A percentile compares a stretch with the other conserved stretches of the same genome.
Conservation (phyloP, 2,113 vertebrate genomes). For the Lethenteron camtschaticum region DNA sequence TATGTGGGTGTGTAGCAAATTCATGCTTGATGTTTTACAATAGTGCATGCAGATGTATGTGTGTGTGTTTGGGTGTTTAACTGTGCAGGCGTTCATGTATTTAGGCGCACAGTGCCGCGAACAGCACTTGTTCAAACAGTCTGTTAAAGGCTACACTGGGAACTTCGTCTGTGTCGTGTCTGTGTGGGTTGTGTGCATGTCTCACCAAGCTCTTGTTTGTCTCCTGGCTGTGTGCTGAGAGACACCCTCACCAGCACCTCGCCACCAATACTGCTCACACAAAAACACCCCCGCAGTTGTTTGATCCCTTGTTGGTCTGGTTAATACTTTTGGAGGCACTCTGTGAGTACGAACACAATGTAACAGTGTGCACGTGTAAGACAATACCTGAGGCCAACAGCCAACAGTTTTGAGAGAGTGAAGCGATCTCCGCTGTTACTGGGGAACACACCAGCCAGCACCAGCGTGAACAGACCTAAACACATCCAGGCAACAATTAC, state of each 20-base stretch:
- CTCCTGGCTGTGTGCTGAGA: not conserved
- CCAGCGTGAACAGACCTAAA: slow-evolving; percentile 71
- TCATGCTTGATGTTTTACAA: no score
- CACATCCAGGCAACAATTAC: not conserved
- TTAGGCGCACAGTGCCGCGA: no score
- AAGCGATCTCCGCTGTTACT: slow-evolving; percentile 90
- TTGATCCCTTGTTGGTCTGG: not conserved
- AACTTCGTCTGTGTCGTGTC: no score
- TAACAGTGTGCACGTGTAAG: no score
- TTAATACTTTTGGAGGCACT: not conserved
- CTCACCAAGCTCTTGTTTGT: slow-evolving; percentile 2
- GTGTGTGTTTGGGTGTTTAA: no score
- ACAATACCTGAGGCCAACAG: slow-evolving; percentile 58
- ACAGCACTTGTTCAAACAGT: no score
- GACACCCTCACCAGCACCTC: slow-evolving; percentile 71
- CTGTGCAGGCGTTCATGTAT: no score
- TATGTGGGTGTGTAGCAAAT: no score
- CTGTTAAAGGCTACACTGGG: no score
- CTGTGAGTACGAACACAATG: no score
- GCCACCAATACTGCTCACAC: slow-evolving; percentile 48
- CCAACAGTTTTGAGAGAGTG: slow-evolving; percentile 73
- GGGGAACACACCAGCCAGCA: slow-evolving; percentile 72
- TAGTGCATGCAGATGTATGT: no score
- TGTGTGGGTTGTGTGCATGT: no score
- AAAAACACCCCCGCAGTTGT: slow-evolving; percentile 11